Evolutionary conservation across 2,113 vertebrate species (phyloP).

Genomic region (Galbula dea): DNA sequence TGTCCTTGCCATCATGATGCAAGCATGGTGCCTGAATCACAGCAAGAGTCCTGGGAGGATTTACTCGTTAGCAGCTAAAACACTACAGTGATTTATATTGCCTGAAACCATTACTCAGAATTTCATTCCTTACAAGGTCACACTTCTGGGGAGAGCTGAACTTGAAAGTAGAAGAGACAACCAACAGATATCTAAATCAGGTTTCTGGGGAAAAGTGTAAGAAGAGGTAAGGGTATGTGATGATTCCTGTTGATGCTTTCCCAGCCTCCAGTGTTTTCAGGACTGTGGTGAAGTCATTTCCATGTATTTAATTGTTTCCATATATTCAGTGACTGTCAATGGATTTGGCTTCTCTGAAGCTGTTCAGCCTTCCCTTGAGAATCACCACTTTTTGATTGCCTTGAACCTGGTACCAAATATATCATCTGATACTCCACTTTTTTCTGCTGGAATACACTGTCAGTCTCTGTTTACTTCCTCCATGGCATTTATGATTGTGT

Average conservation of each 20-base stretch:
- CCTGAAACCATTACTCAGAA: neutral
- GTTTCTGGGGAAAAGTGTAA: neutral
- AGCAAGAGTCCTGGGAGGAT: neutral
- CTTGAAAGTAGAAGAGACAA: neutral
- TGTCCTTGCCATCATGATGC: neutral
- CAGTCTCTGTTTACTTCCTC: neutral
- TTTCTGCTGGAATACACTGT: neutral
- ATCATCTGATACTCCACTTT: neutral
- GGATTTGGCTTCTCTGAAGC: neutral
- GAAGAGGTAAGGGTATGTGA: neutral
- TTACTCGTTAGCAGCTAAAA: neutral
- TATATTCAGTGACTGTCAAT: neutral
- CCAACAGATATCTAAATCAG: neutral
- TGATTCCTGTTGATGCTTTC: neutral
- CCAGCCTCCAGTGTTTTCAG: neutral
- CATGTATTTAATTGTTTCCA: neutral
- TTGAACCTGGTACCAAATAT: neutral
- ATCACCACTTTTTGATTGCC: neutral
- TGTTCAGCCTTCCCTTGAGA: neutral
- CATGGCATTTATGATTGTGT: neutral
- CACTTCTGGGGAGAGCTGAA: neutral
- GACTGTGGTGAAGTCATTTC: neutral
- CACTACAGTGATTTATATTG: rapidly evolving
- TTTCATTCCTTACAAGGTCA: neutral
- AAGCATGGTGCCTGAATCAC: neutral